These are phyloP conservation scores for Coleophora flavipennella DNA, from an alignment of 2,888 invertebrate species.

Conservation along the genomic window DNA sequence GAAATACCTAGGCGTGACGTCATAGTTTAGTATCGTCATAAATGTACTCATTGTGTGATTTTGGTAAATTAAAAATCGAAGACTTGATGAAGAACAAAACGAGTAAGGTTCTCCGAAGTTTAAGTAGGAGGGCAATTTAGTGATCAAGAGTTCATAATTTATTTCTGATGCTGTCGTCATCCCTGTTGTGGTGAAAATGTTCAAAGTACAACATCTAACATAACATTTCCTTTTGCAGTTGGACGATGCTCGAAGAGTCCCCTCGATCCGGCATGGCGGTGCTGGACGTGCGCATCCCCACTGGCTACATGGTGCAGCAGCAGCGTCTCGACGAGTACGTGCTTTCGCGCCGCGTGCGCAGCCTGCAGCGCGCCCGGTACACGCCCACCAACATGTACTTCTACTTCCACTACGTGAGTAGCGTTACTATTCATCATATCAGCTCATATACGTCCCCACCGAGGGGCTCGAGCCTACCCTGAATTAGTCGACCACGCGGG, in stretches of 20 bases:
- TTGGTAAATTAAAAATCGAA: too few relatives aligned
- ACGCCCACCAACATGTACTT: constrained; percentile 87
- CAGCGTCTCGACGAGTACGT: constrained; percentile 91
- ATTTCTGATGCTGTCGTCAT: too few relatives aligned
- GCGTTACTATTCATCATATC: too few relatives aligned
- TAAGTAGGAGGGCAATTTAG: too few relatives aligned
- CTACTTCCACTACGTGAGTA: constrained; percentile 93
- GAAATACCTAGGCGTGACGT: too few relatives aligned
- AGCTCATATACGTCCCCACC: background rate
- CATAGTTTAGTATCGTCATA: too few relatives aligned
- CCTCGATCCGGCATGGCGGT: constrained; percentile 90
- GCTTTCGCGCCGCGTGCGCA: constrained; percentile 81
- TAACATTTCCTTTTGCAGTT: constrained; percentile 61
- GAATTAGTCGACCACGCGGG: too few relatives aligned
- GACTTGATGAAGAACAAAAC: too few relatives aligned
- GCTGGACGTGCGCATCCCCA: constrained; percentile 88
- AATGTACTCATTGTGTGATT: too few relatives aligned
- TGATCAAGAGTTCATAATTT: too few relatives aligned
- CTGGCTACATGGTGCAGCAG: constrained; percentile 93
- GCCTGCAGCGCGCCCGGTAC: constrained; percentile 89
- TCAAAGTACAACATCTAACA: background rate
- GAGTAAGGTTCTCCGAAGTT: too few relatives aligned
- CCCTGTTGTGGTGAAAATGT: too few relatives aligned
- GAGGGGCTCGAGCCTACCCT: background rate
- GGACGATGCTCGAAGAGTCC: constrained; percentile 85